Conservation (phyloP, 2,113 vertebrate genomes). For the Dicerorhinus sumatrensis region DNA sequence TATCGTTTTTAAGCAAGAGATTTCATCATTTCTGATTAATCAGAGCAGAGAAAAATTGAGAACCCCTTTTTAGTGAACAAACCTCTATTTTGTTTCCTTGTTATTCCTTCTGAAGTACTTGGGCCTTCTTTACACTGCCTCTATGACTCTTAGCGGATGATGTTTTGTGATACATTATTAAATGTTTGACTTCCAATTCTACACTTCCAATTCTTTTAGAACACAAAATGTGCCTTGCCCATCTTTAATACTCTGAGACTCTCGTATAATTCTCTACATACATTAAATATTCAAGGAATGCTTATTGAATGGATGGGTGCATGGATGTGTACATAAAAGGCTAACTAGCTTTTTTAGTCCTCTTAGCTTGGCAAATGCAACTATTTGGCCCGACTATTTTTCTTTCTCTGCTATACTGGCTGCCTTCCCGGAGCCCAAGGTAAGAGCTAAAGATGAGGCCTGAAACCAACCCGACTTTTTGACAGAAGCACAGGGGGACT, state of each 20-base stretch:
- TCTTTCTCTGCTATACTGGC: neutral
- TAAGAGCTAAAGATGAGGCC: neutral
- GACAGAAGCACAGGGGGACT: neutral
- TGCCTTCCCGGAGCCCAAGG: neutral
- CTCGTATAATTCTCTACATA: neutral
- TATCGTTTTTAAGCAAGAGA: neutral
- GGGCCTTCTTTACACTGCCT: neutral
- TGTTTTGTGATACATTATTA: neutral
- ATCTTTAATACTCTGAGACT: neutral
- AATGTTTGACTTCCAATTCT: neutral
- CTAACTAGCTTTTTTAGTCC: neutral
- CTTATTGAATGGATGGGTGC: neutral
- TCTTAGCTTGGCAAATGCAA: neutral
- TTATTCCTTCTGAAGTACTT: neutral
- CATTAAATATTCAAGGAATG: neutral
- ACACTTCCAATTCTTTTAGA: neutral
- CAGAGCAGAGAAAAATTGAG: neutral
- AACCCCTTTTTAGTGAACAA: neutral
- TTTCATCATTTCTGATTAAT: slow-evolving; percentile 14
- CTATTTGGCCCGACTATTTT: neutral
- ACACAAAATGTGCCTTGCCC: neutral
- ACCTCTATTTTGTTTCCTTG: neutral
- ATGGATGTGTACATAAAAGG: neutral
- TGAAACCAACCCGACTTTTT: neutral
- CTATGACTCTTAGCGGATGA: neutral